Evolutionary conservation across 2,888 invertebrate genomes (phyloP).

Genomic region (Tricholauxania praeusta): DNA sequence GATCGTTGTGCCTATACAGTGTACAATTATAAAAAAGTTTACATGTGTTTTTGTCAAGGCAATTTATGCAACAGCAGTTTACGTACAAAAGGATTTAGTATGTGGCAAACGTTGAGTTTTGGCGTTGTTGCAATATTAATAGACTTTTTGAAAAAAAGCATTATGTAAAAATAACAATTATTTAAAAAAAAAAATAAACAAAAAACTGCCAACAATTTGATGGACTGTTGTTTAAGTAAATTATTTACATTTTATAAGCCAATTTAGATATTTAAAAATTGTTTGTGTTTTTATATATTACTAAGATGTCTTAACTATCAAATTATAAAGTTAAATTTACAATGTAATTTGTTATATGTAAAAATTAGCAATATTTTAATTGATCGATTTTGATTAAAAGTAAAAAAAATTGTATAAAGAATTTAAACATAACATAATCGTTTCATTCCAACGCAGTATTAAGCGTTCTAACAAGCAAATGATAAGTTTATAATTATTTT

Average conservation of each 20-base stretch:
- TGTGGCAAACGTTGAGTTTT: not conserved
- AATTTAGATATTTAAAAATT: too few species aligned
- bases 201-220: not conserved
- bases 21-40: constrained; percentile 85
- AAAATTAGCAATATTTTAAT: not conserved
- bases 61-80: constrained; percentile 80
- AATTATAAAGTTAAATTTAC: not conserved
- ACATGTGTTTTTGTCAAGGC: constrained; percentile 92
- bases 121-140: constrained; percentile 1
- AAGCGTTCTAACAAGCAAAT: constrained; percentile 9
- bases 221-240: not conserved
- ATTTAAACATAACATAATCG: constrained; percentile 23
- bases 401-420: not conserved
- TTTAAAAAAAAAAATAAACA: not conserved
- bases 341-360: too few species aligned
- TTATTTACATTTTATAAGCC: not conserved
- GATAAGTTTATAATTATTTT: too few species aligned
- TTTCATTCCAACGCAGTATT: constrained; percentile 12
- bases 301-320: too few species aligned
- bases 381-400: not conserved
- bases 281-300: too few species aligned
- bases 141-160: not conserved
- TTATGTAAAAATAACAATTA: not conserved
- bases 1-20: constrained; percentile 90
- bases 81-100: not conserved